Base-by-base conservation (phyloP, 1,140 invertebrate genomes). In the Saxidomus purpurata region DNA sequence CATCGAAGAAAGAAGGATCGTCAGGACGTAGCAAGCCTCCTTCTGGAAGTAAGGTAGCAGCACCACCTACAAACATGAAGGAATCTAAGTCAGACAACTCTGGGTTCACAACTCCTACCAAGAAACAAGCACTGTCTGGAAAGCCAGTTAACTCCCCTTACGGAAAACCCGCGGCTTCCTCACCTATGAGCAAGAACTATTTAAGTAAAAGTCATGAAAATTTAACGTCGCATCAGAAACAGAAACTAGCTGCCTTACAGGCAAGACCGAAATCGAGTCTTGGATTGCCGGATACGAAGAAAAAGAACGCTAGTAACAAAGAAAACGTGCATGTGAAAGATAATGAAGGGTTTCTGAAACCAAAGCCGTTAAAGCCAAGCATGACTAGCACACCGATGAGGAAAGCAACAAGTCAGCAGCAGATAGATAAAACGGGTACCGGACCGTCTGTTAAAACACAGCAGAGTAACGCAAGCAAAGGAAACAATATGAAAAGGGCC, bases 181-280 rank as follows among this genome's bases (percentile, higher is more conserved):
- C 92, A 25, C 92, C 92, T 40, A 77, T 92, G 1, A 89, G 63
- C 36, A 94, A 93, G 61, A 91, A 92, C 15, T 95, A 94, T 43
- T 89, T 95, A n/a, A 95, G 95, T 83, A 95, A 95, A 91, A 95
- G 95, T 87, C 95, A 95, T 76, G 95, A 95, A 69, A 95, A 94
- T 82, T 92, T 95, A 15, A 92, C 93, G 3, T 93, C 92, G 82
- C 89, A 91, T 38, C 93, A 93, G 47, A 92, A 92, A 69, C 93
- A 91, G 81, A 94, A 93, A 76, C 87, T 91, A n/a, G 74, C 90
- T 0, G 63, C 90, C 0, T 90, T 89, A 36, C 87, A 91, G 38
- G 84, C 91, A 34, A 85, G 92, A 63, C 93, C 93, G 19, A 91
- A 91, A 49, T 93, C 93, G 61, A 92, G 90, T 85, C 76, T 93